Evolutionary conservation across 2,888 invertebrate species (phyloP).

Genomic region (Calliphora vomitoria): DNA sequence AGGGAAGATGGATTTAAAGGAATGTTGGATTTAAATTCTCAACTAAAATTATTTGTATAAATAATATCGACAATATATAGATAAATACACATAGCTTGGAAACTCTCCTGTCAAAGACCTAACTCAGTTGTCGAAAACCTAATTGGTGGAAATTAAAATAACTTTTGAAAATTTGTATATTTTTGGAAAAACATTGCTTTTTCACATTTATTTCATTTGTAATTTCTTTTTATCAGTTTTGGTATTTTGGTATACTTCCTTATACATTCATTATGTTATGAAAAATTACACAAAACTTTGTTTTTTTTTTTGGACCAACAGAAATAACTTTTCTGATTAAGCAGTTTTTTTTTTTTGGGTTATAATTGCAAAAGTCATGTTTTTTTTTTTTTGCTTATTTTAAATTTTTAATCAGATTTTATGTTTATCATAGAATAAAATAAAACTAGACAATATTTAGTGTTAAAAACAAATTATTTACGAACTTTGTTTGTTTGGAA

Average conservation of each 20-base stretch:
- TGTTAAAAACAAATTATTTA: too few species aligned
- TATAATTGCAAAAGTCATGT: slow-evolving; percentile 28
- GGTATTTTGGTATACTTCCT: neutral
- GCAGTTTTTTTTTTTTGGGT: slow-evolving; percentile 2
- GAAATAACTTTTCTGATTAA: slow-evolving; percentile 48
- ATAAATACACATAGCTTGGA: too few species aligned
- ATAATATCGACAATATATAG: too few species aligned
- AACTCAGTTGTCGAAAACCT: too few species aligned
- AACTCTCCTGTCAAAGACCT: too few species aligned
- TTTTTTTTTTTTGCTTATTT: slow-evolving; percentile 28
- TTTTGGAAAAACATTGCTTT: neutral
- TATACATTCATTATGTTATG: neutral
- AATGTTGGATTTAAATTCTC: too few species aligned
- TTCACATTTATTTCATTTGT: neutral
- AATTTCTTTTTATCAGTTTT: neutral
- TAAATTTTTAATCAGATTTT: slow-evolving; percentile 20
- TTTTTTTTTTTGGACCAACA: slow-evolving; percentile 15
- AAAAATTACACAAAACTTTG: slow-evolving; percentile 15
- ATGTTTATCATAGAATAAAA: neutral
- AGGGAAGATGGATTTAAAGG: neutral
- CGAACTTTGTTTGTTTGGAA: too few species aligned
- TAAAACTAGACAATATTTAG: too few species aligned
- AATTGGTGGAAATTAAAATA: too few species aligned
- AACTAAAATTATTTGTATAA: too few species aligned
- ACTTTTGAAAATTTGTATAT: too few species aligned